phyloP scores from a whole-genome alignment of 1,140 invertebrate genomes.

The Papilio polytes region DNA sequence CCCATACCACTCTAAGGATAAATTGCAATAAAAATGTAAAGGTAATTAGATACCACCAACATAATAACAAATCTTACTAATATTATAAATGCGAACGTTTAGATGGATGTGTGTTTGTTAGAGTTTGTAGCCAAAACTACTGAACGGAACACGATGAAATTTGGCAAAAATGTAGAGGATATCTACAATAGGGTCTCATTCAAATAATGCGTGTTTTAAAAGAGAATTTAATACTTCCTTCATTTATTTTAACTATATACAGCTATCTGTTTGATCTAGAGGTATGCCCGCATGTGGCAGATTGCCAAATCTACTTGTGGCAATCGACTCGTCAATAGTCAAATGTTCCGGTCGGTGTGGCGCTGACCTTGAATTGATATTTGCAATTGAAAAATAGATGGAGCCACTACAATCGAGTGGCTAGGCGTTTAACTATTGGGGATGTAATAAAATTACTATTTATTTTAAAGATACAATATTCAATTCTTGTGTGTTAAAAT shows the following conservation, averaged over 20 bases:
- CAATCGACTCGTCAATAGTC: slow-evolving; percentile 12
- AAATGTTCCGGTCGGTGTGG: background rate
- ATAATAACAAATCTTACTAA: background rate
- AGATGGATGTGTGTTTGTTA: too few relatives aligned
- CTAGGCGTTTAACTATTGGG: background rate
- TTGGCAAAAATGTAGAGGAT: too few relatives aligned
- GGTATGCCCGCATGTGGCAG: background rate
- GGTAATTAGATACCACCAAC: background rate
- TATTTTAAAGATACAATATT: too few relatives aligned
- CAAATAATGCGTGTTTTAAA: too few relatives aligned
- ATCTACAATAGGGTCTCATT: too few relatives aligned
- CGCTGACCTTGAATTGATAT: background rate
- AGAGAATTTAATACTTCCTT: too few relatives aligned
- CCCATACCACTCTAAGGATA: too few relatives aligned
- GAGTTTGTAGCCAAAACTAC: too few relatives aligned
- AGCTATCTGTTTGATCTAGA: background rate
- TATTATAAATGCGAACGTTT: too few relatives aligned
- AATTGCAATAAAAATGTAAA: background rate
- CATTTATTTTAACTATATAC: background rate
- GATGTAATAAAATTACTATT: too few relatives aligned
- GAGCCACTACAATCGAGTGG: background rate
- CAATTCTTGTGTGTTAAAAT: too few relatives aligned
- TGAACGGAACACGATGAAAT: too few relatives aligned
- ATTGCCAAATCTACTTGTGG: slow-evolving; percentile 25
- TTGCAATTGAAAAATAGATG: background rate